Conservation (phyloP, 2,113 vertebrate genomes). For the Naja naja region DNA sequence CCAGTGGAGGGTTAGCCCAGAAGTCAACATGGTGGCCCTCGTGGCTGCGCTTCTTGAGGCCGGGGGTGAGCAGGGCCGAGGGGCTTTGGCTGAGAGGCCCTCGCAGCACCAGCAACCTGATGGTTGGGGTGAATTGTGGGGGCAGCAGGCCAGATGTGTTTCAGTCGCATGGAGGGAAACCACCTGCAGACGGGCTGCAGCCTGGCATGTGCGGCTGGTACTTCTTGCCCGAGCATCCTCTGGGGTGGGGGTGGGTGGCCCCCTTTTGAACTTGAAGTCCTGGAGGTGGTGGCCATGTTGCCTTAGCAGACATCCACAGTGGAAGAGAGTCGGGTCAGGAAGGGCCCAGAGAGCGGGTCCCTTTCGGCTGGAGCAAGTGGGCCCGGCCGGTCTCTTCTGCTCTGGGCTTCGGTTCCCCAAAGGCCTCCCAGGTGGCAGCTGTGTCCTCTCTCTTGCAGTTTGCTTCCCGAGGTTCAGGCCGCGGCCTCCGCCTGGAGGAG, state of each 20-base stretch:
- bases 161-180: not conserved
- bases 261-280: not conserved
- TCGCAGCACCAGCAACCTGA: not conserved
- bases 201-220: not conserved
- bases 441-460: constrained; percentile 52
- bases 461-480: constrained; percentile 36
- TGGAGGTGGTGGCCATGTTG: not conserved
- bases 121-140: not conserved
- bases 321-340: not conserved
- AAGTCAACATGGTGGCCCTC: not conserved
- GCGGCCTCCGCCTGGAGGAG: constrained; percentile 8
- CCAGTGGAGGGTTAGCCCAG: not conserved
- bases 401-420: not conserved
- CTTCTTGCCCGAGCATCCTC: not conserved
- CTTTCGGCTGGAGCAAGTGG: not conserved
- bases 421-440: accelerated
- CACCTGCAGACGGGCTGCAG: not conserved
- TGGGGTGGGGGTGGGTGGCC: not conserved
- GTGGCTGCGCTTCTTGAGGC: not conserved
- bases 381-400: not conserved
- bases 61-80: not conserved
- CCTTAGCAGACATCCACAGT: not conserved
- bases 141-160: not conserved
- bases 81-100: not conserved
- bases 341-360: not conserved